Conservation (phyloP, 2,888 invertebrate species). For the Cosmia pyralina region DNA sequence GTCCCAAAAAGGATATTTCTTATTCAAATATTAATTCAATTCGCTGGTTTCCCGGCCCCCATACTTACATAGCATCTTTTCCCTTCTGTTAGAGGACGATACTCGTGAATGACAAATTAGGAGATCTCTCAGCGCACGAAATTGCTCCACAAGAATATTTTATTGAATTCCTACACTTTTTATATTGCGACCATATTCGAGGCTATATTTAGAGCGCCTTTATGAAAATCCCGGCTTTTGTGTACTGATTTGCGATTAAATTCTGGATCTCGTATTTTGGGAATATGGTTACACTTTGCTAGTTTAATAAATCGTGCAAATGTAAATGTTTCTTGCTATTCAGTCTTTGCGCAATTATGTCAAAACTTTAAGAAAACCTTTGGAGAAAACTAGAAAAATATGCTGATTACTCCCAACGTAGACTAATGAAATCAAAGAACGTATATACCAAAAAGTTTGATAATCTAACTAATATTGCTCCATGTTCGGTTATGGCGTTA, state of each 20-base stretch:
- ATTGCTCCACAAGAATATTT: constrained; percentile 77
- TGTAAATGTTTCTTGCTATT: too few relatives aligned
- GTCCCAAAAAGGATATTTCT: too few relatives aligned
- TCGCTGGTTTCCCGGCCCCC: constrained; percentile 65
- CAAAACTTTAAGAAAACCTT: not conserved
- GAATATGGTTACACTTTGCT: not conserved
- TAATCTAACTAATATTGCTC: too few relatives aligned
- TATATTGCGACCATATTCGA: constrained; percentile 55
- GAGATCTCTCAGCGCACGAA: constrained; percentile 78
- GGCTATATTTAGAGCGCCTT: constrained; percentile 55
- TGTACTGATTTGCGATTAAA: constrained; percentile 37
- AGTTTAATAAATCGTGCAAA: too few relatives aligned
- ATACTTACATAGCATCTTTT: constrained; percentile 69
- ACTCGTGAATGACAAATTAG: constrained; percentile 86
- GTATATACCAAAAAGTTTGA: too few relatives aligned
- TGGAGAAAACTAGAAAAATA: not conserved
- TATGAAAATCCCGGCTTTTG: constrained; percentile 34
- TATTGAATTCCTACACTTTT: constrained; percentile 78
- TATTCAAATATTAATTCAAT: not conserved
- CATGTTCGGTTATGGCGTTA: too few relatives aligned
- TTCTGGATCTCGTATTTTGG: constrained; percentile 9
- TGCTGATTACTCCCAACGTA: not conserved
- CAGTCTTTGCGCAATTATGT: too few relatives aligned
- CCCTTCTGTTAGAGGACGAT: constrained; percentile 74
- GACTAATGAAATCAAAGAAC: too few relatives aligned